These are phyloP conservation scores for Scomber colias DNA, from an alignment of 2,113 vertebrate species.

Conservation along the genomic window DNA sequence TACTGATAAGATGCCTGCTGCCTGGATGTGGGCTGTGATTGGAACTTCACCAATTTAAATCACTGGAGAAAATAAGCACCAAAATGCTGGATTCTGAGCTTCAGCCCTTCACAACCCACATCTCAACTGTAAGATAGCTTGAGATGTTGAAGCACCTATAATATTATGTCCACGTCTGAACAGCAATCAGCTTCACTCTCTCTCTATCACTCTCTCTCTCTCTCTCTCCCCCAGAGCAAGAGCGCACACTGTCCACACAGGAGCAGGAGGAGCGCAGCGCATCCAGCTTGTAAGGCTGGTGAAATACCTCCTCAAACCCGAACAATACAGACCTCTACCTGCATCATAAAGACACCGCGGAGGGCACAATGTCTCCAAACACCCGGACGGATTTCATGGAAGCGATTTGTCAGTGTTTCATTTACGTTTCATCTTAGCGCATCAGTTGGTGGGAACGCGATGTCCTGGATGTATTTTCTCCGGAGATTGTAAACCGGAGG, in stretches of 20 bases:
- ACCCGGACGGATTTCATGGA: constrained; percentile 37
- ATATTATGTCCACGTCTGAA: not conserved
- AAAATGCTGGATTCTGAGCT: no score
- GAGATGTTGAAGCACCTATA: not conserved
- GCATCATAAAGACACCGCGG: not conserved
- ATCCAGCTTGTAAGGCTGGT: not conserved
- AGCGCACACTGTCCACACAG: not conserved
- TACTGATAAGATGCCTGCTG: constrained; percentile 11
- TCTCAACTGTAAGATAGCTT: not conserved
- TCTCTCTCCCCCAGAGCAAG: constrained; percentile 11
- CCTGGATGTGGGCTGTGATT: constrained; percentile 13
- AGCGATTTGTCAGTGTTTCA: not conserved
- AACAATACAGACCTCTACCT: not conserved
- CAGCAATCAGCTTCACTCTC: not conserved
- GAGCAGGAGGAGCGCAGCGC: constrained; percentile 11
- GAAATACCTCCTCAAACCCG: constrained; percentile 9
- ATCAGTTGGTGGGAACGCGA: constrained; percentile 51
- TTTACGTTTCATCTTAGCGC: constrained; percentile 27
- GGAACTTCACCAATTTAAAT: constrained; percentile 16
- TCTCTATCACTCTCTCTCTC: constrained; percentile 10
- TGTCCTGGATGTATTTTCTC: constrained; percentile 68
- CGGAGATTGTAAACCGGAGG: constrained; percentile 45
- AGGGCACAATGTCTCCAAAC: constrained; percentile 45
- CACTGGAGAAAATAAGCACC: not conserved
- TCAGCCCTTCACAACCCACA: not conserved